A percentile compares a stretch with the other conserved stretches of the same genome.
These are phyloP conservation scores for Pangasius djambal DNA, from an alignment of 2,797 vertebrate genomes.

Conservation along the genomic window DNA sequence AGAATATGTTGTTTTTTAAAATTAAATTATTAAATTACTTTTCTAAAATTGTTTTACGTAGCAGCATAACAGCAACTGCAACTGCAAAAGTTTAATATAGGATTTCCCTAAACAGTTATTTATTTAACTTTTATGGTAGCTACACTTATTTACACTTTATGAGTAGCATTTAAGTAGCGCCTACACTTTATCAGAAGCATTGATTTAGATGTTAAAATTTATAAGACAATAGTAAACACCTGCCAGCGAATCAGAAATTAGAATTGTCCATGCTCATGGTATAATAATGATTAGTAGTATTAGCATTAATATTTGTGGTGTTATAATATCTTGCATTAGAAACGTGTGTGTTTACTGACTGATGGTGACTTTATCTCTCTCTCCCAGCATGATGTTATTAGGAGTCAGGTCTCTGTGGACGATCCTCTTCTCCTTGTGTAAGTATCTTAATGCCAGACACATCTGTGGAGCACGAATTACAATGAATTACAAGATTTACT, in stretches of 20 bases:
- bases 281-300: neutral
- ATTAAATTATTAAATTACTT: neutral
- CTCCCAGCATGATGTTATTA: slow-evolving; percentile 88
- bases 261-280: neutral
- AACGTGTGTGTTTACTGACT: slow-evolving; percentile 72
- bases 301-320: neutral
- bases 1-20: neutral
- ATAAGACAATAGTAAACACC: neutral
- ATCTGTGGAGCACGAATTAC: slow-evolving; percentile 71
- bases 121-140: neutral
- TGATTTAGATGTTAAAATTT: neutral
- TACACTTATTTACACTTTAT: neutral
- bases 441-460: slow-evolving; percentile 86
- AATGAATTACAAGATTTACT: neutral
- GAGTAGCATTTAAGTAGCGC: neutral
- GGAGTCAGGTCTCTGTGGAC: slow-evolving; percentile 87
- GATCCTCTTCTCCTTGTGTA: slow-evolving; percentile 91
- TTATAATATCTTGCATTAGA: neutral
- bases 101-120: neutral
- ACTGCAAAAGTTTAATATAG: neutral
- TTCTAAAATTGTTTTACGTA: neutral
- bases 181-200: neutral
- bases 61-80: neutral
- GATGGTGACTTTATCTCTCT: slow-evolving; percentile 88
- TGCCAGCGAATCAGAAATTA: neutral